Evolutionary conservation across 2,888 invertebrate genomes (phyloP).

Genomic region (Ichneumon xanthorius): DNA sequence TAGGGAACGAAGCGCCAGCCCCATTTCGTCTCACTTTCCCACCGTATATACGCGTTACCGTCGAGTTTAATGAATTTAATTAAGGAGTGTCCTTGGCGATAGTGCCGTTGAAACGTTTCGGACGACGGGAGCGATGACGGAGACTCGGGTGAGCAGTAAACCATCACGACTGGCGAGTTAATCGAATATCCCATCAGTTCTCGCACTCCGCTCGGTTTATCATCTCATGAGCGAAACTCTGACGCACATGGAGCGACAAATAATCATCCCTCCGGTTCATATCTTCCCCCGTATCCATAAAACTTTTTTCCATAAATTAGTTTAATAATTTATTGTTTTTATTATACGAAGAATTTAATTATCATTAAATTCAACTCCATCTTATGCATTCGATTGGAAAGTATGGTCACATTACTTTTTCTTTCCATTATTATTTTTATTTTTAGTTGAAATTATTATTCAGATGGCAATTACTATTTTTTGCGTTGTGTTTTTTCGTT

Average conservation of each 20-base stretch:
- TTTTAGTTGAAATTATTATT: too few species aligned
- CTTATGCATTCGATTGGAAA: neutral
- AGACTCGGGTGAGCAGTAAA: conserved; percentile 31
- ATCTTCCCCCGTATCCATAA: too few species aligned
- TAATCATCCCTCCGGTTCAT: neutral
- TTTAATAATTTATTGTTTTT: neutral
- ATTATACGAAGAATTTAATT: neutral
- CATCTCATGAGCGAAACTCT: conserved; percentile 6
- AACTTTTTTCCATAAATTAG: neutral
- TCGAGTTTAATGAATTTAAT: conserved; percentile 55
- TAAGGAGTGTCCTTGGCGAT: conserved; percentile 41
- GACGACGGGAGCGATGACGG: conserved; percentile 27
- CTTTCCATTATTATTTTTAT: too few species aligned
- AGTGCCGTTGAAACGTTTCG: conserved; percentile 11
- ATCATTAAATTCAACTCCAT: neutral
- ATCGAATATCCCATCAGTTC: conserved; percentile 41
- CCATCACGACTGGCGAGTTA: conserved; percentile 36
- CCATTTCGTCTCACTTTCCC: conserved; percentile 15
- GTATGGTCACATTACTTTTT: too few species aligned
- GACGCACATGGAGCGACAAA: neutral
- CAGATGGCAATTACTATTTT: too few species aligned
- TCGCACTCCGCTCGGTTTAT: conserved; percentile 23
- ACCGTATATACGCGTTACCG: conserved; percentile 25
- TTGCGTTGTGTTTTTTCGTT: too few species aligned
- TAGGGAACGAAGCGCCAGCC: neutral